Evolutionary conservation across 2,888 invertebrate genomes (phyloP).

Genomic region (Epirrhoe alternata): DNA sequence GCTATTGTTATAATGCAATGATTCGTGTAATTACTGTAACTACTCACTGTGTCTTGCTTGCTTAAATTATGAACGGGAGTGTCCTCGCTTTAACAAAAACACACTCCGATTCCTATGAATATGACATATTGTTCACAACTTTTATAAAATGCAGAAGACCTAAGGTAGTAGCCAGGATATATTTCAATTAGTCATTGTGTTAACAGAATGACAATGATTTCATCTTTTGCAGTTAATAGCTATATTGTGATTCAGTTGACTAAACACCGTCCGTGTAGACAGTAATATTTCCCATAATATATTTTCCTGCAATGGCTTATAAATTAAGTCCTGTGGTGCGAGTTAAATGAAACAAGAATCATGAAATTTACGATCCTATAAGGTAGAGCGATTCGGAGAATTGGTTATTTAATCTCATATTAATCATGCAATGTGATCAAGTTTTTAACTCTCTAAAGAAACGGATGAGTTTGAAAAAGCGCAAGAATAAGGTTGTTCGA

Average conservation of each 20-base stretch:
- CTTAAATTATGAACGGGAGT: neutral
- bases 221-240: slow-evolving; percentile 33
- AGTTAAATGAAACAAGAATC: slow-evolving; percentile 6
- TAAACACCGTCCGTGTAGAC: slow-evolving; percentile 57
- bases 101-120: neutral
- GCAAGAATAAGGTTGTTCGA: slow-evolving; percentile 48
- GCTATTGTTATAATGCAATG: slow-evolving; percentile 63
- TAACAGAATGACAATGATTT: slow-evolving; percentile 37
- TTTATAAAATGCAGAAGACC: slow-evolving; percentile 1
- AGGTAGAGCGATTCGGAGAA: slow-evolving; percentile 5
- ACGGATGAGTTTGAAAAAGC: slow-evolving; percentile 61
- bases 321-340: slow-evolving; percentile 1
- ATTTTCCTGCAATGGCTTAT: slow-evolving; percentile 23
- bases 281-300: slow-evolving; percentile 41
- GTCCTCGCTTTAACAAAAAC: slow-evolving; percentile 1
- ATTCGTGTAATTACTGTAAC: slow-evolving; percentile 64
- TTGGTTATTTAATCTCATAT: slow-evolving; percentile 4
- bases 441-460: slow-evolving; percentile 58
- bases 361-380: slow-evolving; percentile 11
- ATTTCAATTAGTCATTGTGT: slow-evolving; percentile 31
- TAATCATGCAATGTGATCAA: slow-evolving; percentile 47
- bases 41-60: slow-evolving; percentile 32
- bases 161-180: slow-evolving; percentile 1
- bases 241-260: slow-evolving; percentile 51
- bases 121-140: neutral